Evolutionary conservation across 1,140 invertebrate genomes (phyloP).

Genomic region (Medauroidea extradentata): DNA sequence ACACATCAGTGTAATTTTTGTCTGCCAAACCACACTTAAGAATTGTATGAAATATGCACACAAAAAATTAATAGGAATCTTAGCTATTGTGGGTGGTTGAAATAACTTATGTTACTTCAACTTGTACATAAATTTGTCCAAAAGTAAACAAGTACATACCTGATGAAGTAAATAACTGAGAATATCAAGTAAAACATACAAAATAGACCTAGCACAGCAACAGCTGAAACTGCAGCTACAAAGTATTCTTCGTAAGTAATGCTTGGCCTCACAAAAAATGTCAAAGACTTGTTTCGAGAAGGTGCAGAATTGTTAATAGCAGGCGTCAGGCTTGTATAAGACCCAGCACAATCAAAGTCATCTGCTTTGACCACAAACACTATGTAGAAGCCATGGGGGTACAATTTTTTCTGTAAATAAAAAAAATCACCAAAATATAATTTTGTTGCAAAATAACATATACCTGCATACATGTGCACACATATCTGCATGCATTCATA

Average conservation of each 20-base stretch:
- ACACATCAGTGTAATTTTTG: too few species aligned
- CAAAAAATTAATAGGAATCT: too few species aligned
- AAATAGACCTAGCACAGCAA: slow-evolving; percentile 54
- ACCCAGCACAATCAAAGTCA: slow-evolving; percentile 60
- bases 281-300: slow-evolving; percentile 50
- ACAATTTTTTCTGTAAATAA: slow-evolving; percentile 56
- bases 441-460: too few species aligned
- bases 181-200: slow-evolving; percentile 54
- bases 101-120: too few species aligned
- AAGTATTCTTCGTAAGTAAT: slow-evolving; percentile 59
- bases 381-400: slow-evolving; percentile 71
- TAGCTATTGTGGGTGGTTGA: too few species aligned
- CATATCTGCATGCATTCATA: too few species aligned
- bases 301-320: neutral
- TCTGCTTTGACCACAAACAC: slow-evolving; percentile 75
- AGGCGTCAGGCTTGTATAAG: slow-evolving; percentile 24
- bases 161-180: slow-evolving; percentile 43
- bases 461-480: too few species aligned
- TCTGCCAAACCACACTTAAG: too few species aligned
- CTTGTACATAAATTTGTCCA: too few species aligned
- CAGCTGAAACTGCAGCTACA: slow-evolving; percentile 51
- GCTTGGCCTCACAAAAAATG: slow-evolving; percentile 50
- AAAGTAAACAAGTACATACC: slow-evolving; percentile 34
- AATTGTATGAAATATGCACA: too few species aligned
- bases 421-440: slow-evolving; percentile 5